Conservation (phyloP, 2,797 vertebrate genomes). For the Lacerta viridis region DNA sequence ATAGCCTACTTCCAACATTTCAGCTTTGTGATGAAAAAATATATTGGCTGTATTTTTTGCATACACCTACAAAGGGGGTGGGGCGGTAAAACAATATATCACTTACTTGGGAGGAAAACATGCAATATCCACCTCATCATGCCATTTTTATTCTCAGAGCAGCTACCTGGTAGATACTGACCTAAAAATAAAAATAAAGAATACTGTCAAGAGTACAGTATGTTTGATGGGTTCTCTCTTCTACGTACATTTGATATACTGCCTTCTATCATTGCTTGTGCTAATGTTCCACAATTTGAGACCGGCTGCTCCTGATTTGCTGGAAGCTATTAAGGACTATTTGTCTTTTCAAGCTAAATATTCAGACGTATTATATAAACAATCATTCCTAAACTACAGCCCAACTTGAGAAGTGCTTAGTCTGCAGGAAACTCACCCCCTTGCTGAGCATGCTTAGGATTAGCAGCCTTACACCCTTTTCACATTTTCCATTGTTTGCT, state of each 20-base stretch:
- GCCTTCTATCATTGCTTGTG: not conserved
- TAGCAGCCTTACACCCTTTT: not conserved
- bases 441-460: not conserved
- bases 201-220: not conserved
- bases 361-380: not conserved
- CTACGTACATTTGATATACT: not conserved
- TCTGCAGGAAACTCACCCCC: not conserved
- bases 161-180: slow-evolving; percentile 22
- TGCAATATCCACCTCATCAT: not conserved
- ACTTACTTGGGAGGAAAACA: slow-evolving; percentile 7
- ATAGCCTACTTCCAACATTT: slow-evolving; percentile 6
- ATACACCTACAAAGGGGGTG: not conserved
- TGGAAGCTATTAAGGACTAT: not conserved
- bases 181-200: slow-evolving; percentile 23
- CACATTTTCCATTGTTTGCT: not conserved
- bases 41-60: not conserved
- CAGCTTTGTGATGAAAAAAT: not conserved
- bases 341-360: slow-evolving; percentile 4
- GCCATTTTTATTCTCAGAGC: slow-evolving; percentile 27
- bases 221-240: not conserved
- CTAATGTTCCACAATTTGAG: not conserved
- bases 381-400: not conserved
- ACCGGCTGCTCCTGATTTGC: slow-evolving; percentile 9
- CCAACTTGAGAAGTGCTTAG: not conserved
- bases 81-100: not conserved